phyloP scores from a whole-genome alignment of 2,888 invertebrate species.

The Cenopis cana region DNA sequence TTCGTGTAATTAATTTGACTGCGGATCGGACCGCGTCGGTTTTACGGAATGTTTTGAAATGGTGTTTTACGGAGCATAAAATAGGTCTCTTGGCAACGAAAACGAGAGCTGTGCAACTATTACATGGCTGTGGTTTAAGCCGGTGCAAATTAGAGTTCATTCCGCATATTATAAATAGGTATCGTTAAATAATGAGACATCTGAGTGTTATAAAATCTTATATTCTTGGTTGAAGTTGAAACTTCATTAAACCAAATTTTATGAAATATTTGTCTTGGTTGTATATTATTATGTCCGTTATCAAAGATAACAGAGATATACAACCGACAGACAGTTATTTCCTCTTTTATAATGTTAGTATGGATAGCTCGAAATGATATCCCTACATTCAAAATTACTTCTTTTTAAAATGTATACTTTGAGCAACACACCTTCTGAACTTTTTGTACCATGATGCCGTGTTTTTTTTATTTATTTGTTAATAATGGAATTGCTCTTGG shows the following conservation, averaged over 20 bases:
- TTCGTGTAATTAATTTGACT: conserved; percentile 38
- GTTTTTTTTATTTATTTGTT: too few relatives aligned
- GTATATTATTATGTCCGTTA: too few relatives aligned
- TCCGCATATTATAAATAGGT: conserved; percentile 1
- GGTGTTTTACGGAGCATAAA: conserved; percentile 35
- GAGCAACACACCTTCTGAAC: too few relatives aligned
- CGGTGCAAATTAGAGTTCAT: conserved; percentile 17
- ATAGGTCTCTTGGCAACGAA: conserved; percentile 25
- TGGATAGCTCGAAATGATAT: too few relatives aligned
- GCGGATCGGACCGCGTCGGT: conserved; percentile 20
- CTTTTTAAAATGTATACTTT: too few relatives aligned
- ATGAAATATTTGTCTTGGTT: too few relatives aligned
- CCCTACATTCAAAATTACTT: too few relatives aligned
- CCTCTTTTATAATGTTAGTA: too few relatives aligned
- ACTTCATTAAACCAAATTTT: not conserved
- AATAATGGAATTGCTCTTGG: too few relatives aligned
- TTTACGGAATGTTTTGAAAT: conserved; percentile 27
- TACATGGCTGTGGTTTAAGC: conserved; percentile 18
- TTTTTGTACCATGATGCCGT: too few relatives aligned
- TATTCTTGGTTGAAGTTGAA: not conserved
- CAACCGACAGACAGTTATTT: too few relatives aligned
- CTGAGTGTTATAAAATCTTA: not conserved
- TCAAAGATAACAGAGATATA: too few relatives aligned
- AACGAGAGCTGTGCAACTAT: conserved; percentile 23
- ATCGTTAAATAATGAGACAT: not conserved